Conservation (phyloP, 2,888 invertebrate species). For the Cerastis leucographa region DNA sequence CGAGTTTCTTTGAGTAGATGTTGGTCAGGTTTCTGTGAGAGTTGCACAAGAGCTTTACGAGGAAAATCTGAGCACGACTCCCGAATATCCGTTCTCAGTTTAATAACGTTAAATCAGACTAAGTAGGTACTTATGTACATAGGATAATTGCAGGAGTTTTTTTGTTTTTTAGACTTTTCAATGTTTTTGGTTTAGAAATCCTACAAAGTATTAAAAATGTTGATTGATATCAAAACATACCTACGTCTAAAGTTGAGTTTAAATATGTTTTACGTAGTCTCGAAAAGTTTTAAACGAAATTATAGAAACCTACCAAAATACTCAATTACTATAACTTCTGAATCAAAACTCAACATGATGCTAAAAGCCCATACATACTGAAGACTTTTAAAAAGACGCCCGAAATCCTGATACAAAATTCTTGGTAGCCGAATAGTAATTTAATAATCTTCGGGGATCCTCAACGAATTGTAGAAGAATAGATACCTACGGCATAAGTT, state of each 20-base stretch:
- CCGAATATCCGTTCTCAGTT: slow-evolving; percentile 23
- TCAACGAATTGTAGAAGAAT: slow-evolving; percentile 85
- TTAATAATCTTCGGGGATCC: slow-evolving; percentile 81
- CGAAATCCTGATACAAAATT: slow-evolving; percentile 62
- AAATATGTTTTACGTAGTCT: background rate
- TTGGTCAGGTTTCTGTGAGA: slow-evolving; percentile 22
- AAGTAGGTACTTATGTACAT: background rate
- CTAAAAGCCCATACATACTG: slow-evolving; percentile 25
- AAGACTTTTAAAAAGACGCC: slow-evolving; percentile 22
- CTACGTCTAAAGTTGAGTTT: background rate
- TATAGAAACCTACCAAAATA: background rate
- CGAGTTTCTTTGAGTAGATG: slow-evolving; percentile 1
- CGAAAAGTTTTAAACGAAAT: background rate
- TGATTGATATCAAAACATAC: background rate
- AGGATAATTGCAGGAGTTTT: slow-evolving; percentile 22
- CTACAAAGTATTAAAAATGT: background rate
- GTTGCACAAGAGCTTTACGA: slow-evolving; percentile 19
- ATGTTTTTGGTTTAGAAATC: slow-evolving; percentile 2
- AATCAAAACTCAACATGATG: slow-evolving; percentile 12
- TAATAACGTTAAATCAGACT: slow-evolving; percentile 24
- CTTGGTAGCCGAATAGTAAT: slow-evolving; percentile 72
- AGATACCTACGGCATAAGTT: slow-evolving; percentile 85
- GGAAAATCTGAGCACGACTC: slow-evolving; percentile 29
- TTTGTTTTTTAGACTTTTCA: too few species aligned
- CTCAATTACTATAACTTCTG: background rate